Conservation (phyloP, 2,113 vertebrate species). For the Anarhynchus alexandrinus region DNA sequence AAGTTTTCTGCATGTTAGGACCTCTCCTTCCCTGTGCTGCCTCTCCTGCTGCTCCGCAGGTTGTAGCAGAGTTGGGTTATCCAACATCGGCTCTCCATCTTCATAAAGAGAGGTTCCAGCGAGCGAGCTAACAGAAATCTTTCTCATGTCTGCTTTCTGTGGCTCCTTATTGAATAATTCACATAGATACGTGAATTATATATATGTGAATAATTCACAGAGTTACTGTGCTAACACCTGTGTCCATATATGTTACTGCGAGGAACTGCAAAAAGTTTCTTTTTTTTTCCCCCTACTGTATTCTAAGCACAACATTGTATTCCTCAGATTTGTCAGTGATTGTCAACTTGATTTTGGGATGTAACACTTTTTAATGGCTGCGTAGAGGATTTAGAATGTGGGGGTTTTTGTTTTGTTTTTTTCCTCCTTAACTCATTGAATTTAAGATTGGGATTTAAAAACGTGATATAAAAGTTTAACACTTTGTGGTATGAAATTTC, state of each 20-base stretch:
- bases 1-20: background rate
- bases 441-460: background rate
- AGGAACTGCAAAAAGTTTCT: background rate
- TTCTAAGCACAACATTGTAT: background rate
- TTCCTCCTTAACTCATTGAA: background rate
- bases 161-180: background rate
- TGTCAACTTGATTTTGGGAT: background rate
- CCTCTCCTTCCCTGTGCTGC: background rate
- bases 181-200: background rate
- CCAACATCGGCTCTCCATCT: background rate
- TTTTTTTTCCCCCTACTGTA: background rate
- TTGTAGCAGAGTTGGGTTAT: background rate
- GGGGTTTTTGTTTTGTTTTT: background rate
- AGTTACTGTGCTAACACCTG: background rate
- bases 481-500: background rate
- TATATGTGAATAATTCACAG: background rate
- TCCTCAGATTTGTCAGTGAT: background rate
- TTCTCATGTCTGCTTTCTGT: background rate
- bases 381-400: background rate
- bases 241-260: background rate
- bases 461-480: background rate
- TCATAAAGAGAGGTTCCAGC: accelerated
- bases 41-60: background rate
- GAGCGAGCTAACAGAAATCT: background rate
- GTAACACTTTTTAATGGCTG: background rate